Evolutionary conservation across 1,140 invertebrate genomes (phyloP).

Genomic region (Pygmarrhopalites habei): DNA sequence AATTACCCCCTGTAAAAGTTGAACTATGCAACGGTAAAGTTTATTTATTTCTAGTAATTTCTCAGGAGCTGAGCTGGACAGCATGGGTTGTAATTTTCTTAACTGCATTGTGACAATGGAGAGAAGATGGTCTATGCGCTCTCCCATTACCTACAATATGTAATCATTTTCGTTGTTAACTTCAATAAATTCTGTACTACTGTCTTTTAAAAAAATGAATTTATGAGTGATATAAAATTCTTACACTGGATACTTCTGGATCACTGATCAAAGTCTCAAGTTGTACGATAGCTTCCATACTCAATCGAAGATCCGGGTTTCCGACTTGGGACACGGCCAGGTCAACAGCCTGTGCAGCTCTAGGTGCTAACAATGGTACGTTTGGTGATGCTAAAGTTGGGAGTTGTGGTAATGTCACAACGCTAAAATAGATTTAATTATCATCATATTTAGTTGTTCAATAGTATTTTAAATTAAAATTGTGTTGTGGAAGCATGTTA

Average conservation of each 20-base stretch:
- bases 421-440: background rate
- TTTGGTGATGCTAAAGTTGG: no score
- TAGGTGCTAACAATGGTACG: conserved; percentile 43
- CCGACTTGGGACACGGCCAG: conserved; percentile 59
- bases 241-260: conserved; percentile 17
- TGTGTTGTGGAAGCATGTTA: no score
- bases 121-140: conserved; percentile 30
- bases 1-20: conserved; percentile 35
- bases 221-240: no score
- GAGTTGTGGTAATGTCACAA: conserved; percentile 33
- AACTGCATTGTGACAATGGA: conserved; percentile 25
- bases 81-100: conserved; percentile 13
- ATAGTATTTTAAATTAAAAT: no score
- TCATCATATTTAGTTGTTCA: no score
- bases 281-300: conserved; percentile 60
- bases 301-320: conserved; percentile 55
- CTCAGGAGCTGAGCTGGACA: conserved; percentile 13
- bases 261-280: conserved; percentile 50
- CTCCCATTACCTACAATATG: conserved; percentile 40
- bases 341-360: conserved; percentile 45
- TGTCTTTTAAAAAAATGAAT: conserved; percentile 48
- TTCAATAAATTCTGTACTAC: conserved; percentile 47
- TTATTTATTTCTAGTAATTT: conserved; percentile 46
- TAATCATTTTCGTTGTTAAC: no score
- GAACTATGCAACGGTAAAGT: conserved; percentile 43